Conservation (phyloP, 2,888 invertebrate genomes). For the Synanthedon vespiformis region DNA sequence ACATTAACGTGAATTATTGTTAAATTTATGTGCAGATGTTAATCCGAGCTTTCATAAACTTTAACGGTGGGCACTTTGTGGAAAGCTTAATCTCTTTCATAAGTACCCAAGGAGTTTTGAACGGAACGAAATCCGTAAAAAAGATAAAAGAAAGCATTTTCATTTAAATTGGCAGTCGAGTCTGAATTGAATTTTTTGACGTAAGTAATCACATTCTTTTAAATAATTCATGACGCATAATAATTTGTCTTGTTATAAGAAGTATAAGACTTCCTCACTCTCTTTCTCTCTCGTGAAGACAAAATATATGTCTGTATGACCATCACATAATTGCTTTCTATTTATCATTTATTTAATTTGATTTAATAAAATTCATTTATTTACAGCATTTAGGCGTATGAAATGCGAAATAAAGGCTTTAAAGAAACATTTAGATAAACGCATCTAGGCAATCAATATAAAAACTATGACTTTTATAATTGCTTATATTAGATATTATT, state of each 20-base stretch:
- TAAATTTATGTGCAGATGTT: background rate
- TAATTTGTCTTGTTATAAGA: background rate
- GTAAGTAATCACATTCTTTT: slow-evolving; percentile 34
- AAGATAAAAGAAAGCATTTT: slow-evolving; percentile 35
- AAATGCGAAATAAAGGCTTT: too few species aligned
- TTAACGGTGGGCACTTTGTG: slow-evolving; percentile 13
- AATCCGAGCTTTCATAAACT: background rate
- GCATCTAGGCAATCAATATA: too few species aligned
- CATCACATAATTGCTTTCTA: too few species aligned
- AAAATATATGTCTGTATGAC: too few species aligned
- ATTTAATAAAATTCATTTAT: too few species aligned
- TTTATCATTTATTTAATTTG: too few species aligned
- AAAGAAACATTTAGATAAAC: too few species aligned
- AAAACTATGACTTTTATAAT: too few species aligned
- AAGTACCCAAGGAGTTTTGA: slow-evolving; percentile 8
- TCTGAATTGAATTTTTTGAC: slow-evolving; percentile 45
- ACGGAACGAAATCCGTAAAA: slow-evolving; percentile 19
- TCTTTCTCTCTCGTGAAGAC: too few species aligned
- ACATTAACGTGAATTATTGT: background rate
- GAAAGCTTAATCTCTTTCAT: slow-evolving; percentile 42
- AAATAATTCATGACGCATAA: background rate
- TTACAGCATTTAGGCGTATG: too few species aligned
- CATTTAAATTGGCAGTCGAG: slow-evolving; percentile 44
- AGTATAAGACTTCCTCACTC: too few species aligned
- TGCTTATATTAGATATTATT: too few species aligned